Conservation (phyloP, 2,888 invertebrate species). For the Cepaea hortensis region DNA sequence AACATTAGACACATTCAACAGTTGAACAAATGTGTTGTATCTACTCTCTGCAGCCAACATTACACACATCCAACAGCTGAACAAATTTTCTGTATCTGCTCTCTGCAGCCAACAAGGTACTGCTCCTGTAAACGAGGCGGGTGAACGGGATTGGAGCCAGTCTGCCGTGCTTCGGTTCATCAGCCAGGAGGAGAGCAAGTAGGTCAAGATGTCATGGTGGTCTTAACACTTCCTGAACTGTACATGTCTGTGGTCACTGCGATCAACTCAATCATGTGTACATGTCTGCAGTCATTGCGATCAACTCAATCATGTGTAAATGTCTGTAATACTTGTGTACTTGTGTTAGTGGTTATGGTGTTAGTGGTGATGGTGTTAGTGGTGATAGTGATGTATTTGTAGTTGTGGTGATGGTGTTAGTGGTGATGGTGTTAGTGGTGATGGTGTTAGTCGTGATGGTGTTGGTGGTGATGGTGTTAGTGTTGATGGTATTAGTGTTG, state of each 20-base stretch:
- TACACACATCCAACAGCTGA: background rate
- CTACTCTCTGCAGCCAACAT: background rate
- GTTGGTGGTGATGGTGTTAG: too few relatives aligned
- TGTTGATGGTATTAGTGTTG: too few relatives aligned
- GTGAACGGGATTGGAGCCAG: slow-evolving; percentile 64
- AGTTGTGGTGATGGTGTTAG: too few relatives aligned
- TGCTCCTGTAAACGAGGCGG: slow-evolving; percentile 42
- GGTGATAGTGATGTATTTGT: too few relatives aligned
- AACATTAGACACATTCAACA: too few relatives aligned
- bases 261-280: background rate
- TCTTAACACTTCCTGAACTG: background rate
- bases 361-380: background rate
- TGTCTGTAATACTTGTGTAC: background rate
- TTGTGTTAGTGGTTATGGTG: too few relatives aligned
- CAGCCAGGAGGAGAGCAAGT: slow-evolving; percentile 54
- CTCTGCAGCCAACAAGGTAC: slow-evolving; percentile 30
- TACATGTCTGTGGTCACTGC: background rate
- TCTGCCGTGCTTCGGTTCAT: slow-evolving; percentile 64
- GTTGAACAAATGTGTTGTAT: background rate
- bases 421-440: too few relatives aligned
- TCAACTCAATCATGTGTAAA: background rate
- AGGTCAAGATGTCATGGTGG: background rate
- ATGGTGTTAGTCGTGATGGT: too few relatives aligned
- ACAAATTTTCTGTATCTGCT: background rate
- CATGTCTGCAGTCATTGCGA: background rate